These are phyloP conservation scores for Sardinella longiceps DNA, from an alignment of 2,797 vertebrate species.

Conservation along the genomic window DNA sequence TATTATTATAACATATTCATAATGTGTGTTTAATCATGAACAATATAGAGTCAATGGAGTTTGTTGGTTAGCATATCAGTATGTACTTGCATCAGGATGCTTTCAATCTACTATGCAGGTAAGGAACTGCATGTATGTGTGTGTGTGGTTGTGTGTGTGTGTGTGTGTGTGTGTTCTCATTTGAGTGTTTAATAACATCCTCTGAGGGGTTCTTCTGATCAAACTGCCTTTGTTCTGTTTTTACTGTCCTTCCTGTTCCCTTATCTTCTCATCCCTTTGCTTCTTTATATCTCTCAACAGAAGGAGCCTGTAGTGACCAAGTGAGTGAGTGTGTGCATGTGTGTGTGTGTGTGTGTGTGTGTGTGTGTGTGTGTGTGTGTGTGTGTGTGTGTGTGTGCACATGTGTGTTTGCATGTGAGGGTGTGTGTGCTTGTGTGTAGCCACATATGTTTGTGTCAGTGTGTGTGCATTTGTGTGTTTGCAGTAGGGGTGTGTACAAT, in stretches of 20 bases:
- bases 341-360: neutral
- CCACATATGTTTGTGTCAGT: too few relatives aligned
- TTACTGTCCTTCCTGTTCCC: neutral
- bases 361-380: slow-evolving; percentile 45
- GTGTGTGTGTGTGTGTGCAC: slow-evolving; percentile 36
- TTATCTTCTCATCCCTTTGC: neutral
- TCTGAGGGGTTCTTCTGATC: neutral
- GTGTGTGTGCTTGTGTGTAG: neutral
- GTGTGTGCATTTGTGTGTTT: neutral
- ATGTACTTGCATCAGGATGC: neutral
- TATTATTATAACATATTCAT: too few relatives aligned
- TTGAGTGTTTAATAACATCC: neutral
- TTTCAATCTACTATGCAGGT: neutral
- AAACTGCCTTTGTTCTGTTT: neutral
- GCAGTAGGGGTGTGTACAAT: too few relatives aligned
- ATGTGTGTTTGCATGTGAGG: slow-evolving; percentile 16
- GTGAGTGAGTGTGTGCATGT: slow-evolving; percentile 19
- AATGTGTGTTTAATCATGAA: too few relatives aligned
- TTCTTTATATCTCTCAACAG: neutral
- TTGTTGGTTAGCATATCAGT: neutral
- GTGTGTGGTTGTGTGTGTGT: neutral
- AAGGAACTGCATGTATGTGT: slow-evolving; percentile 6
- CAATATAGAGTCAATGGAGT: neutral
- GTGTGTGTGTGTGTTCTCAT: neutral
- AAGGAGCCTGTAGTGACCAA: neutral